Base-by-base conservation (phyloP, 2,113 vertebrate genomes). In the Lanius collurio region DNA sequence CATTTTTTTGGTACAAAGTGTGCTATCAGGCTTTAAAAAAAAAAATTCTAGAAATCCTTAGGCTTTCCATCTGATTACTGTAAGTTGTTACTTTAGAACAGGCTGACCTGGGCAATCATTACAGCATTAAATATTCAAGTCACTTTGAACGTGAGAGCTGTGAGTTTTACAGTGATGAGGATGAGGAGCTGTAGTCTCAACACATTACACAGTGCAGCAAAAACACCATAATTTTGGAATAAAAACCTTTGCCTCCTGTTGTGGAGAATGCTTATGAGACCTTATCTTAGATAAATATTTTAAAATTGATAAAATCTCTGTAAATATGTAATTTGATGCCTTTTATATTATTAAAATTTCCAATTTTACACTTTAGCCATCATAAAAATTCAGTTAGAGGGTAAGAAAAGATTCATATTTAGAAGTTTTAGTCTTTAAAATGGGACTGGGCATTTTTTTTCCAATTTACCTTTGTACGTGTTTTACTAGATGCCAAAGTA, bases 1-100 rank as follows among this genome's bases (percentile, higher is more conserved):
- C 97, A 37, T 97, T 97, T 75, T 98, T 98, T 98, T 98, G 98
- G 97, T 98, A 98, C 86, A 97, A 98, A 97, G 94, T 97, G 96
- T 97, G 95, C 93, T 97, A 97, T 70, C 84, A 95, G 95, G 87
- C 82, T 91, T 87, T 53, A 60, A 49, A 59, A 85, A 79, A 81
- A 86, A 28, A 4, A 62, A 16, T 59, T 83, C 81, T 77, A 96
- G 70, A 97, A 97, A 93, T 87, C 92, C 82, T 97, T 93, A 95
- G 92, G 73, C 87, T 94, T 93, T 96, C 71, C 49, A 94, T 96
- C 88, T 95, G 93, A 92, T 94, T 88, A 69, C 95, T 84, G 28
- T 69, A 68, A 27, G 42, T 31, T 82, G 42, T 89, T 95, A 90
- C 89, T 87, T 90, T 53, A 96, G 89, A 95, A 89, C 52, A 94